Evolutionary conservation across 1,140 invertebrate species (phyloP).

Genomic region (Aphidius gifuensis): DNA sequence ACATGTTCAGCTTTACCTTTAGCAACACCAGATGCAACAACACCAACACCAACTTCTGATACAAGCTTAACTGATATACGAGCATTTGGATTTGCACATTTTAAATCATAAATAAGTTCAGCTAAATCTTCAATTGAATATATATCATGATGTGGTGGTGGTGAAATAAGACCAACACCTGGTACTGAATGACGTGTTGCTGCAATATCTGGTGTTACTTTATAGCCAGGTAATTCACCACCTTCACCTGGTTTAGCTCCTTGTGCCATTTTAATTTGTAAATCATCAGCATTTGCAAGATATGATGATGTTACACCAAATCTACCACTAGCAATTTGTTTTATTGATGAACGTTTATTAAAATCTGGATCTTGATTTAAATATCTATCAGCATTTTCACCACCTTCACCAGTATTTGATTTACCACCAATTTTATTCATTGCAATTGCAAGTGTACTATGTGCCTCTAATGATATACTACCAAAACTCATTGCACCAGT

Average conservation of each 20-base stretch:
- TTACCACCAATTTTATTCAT: conserved; percentile 97
- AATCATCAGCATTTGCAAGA: conserved; percentile 91
- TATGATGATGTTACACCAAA: conserved; percentile 98
- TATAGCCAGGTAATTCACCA: conserved; percentile 87
- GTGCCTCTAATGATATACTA: conserved; percentile 91
- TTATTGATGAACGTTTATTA: conserved; percentile 78
- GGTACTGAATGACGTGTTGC: conserved; percentile 91
- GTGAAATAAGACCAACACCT: conserved; percentile 97
- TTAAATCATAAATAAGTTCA: conserved; percentile 97
- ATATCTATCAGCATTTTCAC: conserved; percentile 78
- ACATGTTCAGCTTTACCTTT: conserved; percentile 99
- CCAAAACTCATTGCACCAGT: conserved; percentile 89
- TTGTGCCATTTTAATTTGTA: conserved; percentile 99
- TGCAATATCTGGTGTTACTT: conserved; percentile 89
- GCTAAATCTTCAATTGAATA: conserved; percentile 99
- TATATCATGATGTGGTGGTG: conserved; percentile 98
- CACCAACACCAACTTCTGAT: conserved; percentile 97
- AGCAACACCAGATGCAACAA: conserved; percentile 95
- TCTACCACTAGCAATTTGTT: conserved; percentile 93
- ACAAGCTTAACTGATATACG: conserved; percentile 97
- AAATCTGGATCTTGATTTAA: conserved; percentile 73
- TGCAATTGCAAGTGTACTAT: conserved; percentile 89
- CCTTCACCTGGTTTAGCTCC: conserved; percentile 96
- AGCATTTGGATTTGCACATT: conserved; percentile 93
- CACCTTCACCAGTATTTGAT: conserved; percentile 96